Base-by-base conservation (phyloP, 2,797 vertebrate genomes). In the Gadopsis bispinosus region DNA sequence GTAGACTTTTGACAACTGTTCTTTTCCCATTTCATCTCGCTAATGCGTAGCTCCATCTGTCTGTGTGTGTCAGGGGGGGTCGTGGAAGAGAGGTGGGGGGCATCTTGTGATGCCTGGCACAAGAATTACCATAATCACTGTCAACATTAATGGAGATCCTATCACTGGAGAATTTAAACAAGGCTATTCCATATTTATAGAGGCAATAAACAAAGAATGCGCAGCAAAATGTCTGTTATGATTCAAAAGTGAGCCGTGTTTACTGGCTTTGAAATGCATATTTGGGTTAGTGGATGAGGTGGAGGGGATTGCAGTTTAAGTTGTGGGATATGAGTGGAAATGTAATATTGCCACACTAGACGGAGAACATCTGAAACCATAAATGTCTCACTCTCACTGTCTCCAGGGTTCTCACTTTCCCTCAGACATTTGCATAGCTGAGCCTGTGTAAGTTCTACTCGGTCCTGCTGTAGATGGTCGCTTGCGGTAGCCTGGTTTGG, bases 321-420 rank as follows among this genome's bases (percentile, higher is more conserved):
- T 89, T 85, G 84, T 55, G 80, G 91, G 85, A 87, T 88, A 80
- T 41, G 83, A 90, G 80, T 88, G 87, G 92, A 91, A 92, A 92
- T 75, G 84, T 90, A 90, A 93, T 92, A 92, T 85, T 62, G 73
- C 72, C 43, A 84, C 91, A 77, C 33, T 37, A 90, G 83, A 93
- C 90, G 72, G 45, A 65, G 94, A 93, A 91, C 91, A 94, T 95
- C 93, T 94, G 94, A 95, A 83, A 91, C 92, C 87, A 85, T 90
- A 78, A 89, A 95, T 91, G 88, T 93, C 83, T 94, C 93, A 94
- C 92, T 93, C 81, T 87, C 90, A 83, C 83, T 81, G 93, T 95
- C 94, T 95, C 89, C 85, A 58, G 84, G 94, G 88, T 92, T 86
- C 88, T 85, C 82, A 89, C 83, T 91, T 94, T 90, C 88, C 67